phyloP scores from a whole-genome alignment of 2,888 invertebrate genomes.

The Acleris literana region DNA sequence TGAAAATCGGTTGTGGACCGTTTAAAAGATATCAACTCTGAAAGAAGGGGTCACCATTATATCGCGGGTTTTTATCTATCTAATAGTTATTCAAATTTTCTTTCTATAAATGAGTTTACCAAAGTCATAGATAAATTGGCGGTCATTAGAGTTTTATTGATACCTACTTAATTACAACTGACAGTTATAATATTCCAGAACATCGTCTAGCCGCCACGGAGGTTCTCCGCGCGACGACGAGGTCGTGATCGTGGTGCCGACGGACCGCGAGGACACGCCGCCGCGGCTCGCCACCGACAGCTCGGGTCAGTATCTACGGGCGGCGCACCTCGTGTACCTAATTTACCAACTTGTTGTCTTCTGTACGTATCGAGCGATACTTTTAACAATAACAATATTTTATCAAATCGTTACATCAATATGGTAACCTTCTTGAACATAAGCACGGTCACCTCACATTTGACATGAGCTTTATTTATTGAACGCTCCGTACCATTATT shows the following conservation, averaged over 20 bases:
- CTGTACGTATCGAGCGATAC: background rate
- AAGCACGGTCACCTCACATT: slow-evolving; percentile 28
- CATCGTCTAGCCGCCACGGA: slow-evolving; percentile 69
- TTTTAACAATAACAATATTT: slow-evolving; percentile 6
- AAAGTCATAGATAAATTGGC: too few relatives aligned
- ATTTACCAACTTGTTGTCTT: background rate
- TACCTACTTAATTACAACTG: too few relatives aligned
- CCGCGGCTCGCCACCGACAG: slow-evolving; percentile 85
- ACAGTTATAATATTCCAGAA: slow-evolving; percentile 53
- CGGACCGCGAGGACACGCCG: slow-evolving; percentile 78
- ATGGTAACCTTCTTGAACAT: slow-evolving; percentile 19
- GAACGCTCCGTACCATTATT: slow-evolving; percentile 18
- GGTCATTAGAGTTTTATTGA: too few relatives aligned
- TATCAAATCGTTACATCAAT: slow-evolving; percentile 27
- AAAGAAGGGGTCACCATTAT: too few relatives aligned
- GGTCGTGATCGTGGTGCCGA: slow-evolving; percentile 76
- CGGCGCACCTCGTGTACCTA: slow-evolving; percentile 26
- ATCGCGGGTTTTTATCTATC: too few relatives aligned
- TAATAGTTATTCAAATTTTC: too few relatives aligned
- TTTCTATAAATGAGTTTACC: too few relatives aligned
- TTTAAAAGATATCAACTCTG: too few relatives aligned
- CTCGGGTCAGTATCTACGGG: slow-evolving; percentile 78
- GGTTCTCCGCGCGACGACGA: slow-evolving; percentile 76
- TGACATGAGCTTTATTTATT: slow-evolving; percentile 23
- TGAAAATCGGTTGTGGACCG: too few relatives aligned